These are phyloP conservation scores for Bombus sibiricus DNA, from an alignment of 1,140 invertebrate genomes.

Conservation along the genomic window DNA sequence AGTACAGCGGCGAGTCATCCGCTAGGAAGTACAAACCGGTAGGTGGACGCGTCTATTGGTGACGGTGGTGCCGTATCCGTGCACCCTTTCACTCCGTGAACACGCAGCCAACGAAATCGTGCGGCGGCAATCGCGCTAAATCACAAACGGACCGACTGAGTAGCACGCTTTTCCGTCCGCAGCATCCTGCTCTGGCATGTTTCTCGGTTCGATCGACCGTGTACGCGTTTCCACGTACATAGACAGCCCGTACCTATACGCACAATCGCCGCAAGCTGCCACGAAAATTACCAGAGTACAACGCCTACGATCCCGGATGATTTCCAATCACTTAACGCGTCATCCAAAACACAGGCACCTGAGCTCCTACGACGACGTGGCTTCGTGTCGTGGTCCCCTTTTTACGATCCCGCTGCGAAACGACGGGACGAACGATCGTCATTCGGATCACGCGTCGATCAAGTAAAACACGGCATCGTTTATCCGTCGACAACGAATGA, in stretches of 20 bases:
- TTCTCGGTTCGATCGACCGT: conserved; percentile 43
- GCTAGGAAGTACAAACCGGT: conserved; percentile 66
- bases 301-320: conserved; percentile 21
- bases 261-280: too few relatives aligned
- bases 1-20: conserved; percentile 69
- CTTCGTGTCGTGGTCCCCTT: not conserved
- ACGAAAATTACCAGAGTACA: not conserved
- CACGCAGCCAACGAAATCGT: conserved; percentile 50
- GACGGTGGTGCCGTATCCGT: conserved; percentile 17
- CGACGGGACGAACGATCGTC: not conserved
- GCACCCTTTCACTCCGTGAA: conserved; percentile 50
- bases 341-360: not conserved
- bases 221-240: not conserved
- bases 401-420: not conserved
- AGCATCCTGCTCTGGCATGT: conserved; percentile 12
- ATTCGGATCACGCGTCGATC: conserved; percentile 18
- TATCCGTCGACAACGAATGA: not conserved
- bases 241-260: not conserved
- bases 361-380: not conserved
- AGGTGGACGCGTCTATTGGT: conserved; percentile 64
- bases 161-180: conserved; percentile 44
- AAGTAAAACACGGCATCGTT: not conserved
- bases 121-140: conserved; percentile 66
- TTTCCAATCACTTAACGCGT: conserved; percentile 52
- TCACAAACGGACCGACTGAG: conserved; percentile 63